phyloP scores from a whole-genome alignment of 1,140 invertebrate species.

The Euborellia annulipes region DNA sequence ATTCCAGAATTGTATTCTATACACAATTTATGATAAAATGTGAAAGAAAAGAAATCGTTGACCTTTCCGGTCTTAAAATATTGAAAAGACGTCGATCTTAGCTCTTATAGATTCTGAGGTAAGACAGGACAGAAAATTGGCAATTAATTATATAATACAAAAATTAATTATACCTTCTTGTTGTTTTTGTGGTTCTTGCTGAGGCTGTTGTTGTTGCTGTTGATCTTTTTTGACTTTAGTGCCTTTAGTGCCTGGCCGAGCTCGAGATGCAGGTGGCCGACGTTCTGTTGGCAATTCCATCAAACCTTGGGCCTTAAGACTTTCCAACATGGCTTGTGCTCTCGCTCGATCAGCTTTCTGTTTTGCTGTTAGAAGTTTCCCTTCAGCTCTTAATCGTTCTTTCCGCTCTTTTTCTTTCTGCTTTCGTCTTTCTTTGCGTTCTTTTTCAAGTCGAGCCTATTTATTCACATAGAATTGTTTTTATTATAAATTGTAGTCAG shows the following conservation, averaged over 20 bases:
- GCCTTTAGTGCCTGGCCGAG: slow-evolving; percentile 54
- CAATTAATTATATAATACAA: too few relatives aligned
- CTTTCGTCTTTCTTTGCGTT: slow-evolving; percentile 80
- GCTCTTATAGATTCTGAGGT: too few relatives aligned
- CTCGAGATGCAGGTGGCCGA: slow-evolving; percentile 17
- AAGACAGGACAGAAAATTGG: too few relatives aligned
- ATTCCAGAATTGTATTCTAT: too few relatives aligned
- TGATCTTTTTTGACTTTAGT: slow-evolving; percentile 50
- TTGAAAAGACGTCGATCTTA: too few relatives aligned
- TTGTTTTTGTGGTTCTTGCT: slow-evolving; percentile 22
- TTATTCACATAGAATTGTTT: not conserved
- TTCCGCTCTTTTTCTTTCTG: slow-evolving; percentile 89
- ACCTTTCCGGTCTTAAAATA: too few relatives aligned
- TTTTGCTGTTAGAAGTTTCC: slow-evolving; percentile 81
- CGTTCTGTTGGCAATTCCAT: too few relatives aligned
- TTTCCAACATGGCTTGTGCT: slow-evolving; percentile 74
- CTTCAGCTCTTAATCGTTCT: slow-evolving; percentile 84
- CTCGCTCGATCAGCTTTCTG: slow-evolving; percentile 79
- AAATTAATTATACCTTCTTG: slow-evolving; percentile 17
- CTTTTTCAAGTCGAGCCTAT: slow-evolving; percentile 59
- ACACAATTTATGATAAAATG: too few relatives aligned
- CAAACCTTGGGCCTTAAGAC: slow-evolving; percentile 68
- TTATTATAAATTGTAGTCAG: not conserved
- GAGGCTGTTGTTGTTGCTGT: slow-evolving; percentile 33
- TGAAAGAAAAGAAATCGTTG: too few relatives aligned